Evolutionary conservation across 53 echinoderm and acorn worm genomes (phyloP).

Genomic region (Holothuria leucospilota): DNA sequence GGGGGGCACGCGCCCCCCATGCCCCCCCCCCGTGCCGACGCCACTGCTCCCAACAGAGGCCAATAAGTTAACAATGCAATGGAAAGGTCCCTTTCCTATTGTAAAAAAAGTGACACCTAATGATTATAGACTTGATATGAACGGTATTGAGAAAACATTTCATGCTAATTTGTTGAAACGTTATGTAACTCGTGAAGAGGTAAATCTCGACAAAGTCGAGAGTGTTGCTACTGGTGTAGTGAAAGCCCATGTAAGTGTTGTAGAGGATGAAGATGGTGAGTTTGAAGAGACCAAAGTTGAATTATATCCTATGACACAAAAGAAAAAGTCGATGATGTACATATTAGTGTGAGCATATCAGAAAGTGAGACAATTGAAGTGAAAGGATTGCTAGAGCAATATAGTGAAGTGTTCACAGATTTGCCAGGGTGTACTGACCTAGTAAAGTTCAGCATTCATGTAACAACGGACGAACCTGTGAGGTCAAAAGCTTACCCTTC

Average conservation of each 20-base stretch:
- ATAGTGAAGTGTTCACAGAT: slow-evolving; percentile 59
- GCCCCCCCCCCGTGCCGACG: too few species aligned
- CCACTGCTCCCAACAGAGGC: slow-evolving; percentile 60
- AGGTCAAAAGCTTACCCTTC: slow-evolving; percentile 60
- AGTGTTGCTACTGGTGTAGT: slow-evolving; percentile 14
- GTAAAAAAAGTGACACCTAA: slow-evolving; percentile 45
- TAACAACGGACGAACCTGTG: slow-evolving; percentile 53
- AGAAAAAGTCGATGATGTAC: slow-evolving; percentile 57
- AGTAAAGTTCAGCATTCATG: slow-evolving; percentile 32
- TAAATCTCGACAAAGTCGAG: not conserved
- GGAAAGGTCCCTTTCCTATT: slow-evolving; percentile 65
- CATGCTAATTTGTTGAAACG: slow-evolving; percentile 72
- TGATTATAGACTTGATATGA: slow-evolving; percentile 62
- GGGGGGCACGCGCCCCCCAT: too few species aligned
- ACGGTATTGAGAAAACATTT: slow-evolving; percentile 56
- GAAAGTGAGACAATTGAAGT: slow-evolving; percentile 27
- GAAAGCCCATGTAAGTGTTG: slow-evolving; percentile 5
- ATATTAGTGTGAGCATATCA: slow-evolving; percentile 35
- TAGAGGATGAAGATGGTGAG: slow-evolving; percentile 21
- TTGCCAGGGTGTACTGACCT: slow-evolving; percentile 54
- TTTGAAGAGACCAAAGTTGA: slow-evolving; percentile 1
- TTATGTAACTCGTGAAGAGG: slow-evolving; percentile 30
- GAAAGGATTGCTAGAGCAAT: slow-evolving; percentile 35
- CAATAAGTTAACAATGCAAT: slow-evolving; percentile 63
- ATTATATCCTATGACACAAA: not conserved